A percentile compares a stretch with the other conserved stretches of the same genome.
These are phyloP conservation scores for Coptodon rendalli DNA, from an alignment of 2,113 vertebrate species.

Conservation along the genomic window DNA sequence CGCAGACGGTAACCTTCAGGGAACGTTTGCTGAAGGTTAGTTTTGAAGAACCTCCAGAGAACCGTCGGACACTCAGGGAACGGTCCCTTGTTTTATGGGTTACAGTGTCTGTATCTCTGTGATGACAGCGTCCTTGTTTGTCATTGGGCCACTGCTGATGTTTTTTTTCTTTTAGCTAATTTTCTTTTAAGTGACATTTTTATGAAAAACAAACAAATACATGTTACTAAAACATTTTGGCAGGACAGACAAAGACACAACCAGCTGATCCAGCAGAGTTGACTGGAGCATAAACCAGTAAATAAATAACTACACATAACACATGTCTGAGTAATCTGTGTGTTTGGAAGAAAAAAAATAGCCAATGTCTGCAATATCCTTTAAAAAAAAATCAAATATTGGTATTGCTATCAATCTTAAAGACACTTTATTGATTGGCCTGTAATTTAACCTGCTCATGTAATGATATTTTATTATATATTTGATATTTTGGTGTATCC, in stretches of 20 bases:
- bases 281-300: not conserved
- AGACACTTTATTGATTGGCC: not conserved
- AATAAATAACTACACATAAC: not conserved
- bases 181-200: not conserved
- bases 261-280: not conserved
- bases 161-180: not conserved
- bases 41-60: too few species aligned
- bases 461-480: not conserved
- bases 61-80: not conserved
- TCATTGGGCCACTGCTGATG: not conserved
- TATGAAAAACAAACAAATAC: not conserved
- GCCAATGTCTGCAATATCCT: not conserved
- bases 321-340: not conserved
- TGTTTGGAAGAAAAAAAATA: not conserved
- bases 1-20: rapidly evolving
- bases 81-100: not conserved
- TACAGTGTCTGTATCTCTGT: not conserved
- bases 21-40: too few species aligned
- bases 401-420: not conserved
- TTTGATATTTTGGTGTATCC: not conserved
- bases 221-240: not conserved
- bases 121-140: not conserved
- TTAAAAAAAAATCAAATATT: not conserved
- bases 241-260: not conserved
- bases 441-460: not conserved